Evolutionary conservation across 2,888 invertebrate genomes (phyloP).

Genomic region (Horisme vitalbata): DNA sequence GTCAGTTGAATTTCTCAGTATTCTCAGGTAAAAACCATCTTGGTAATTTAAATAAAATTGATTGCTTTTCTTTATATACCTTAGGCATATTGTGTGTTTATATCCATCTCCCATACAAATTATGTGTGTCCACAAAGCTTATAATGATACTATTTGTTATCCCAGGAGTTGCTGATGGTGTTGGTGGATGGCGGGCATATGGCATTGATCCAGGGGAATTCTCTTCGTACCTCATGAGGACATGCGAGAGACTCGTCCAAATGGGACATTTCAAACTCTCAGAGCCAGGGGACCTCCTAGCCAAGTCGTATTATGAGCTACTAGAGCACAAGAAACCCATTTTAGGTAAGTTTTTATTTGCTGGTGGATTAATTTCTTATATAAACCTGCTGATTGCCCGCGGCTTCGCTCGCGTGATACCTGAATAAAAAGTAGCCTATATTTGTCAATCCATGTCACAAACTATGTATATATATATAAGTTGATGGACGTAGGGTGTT

Average conservation of each 20-base stretch:
- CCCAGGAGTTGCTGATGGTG: constrained; percentile 99
- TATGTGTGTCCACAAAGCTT: too few relatives aligned
- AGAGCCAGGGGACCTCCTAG: constrained; percentile 94
- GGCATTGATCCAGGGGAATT: constrained; percentile 99
- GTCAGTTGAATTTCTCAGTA: background rate
- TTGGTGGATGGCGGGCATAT: constrained; percentile 98
- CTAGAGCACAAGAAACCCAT: constrained; percentile 95
- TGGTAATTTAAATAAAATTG: too few relatives aligned
- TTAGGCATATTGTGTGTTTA: too few relatives aligned
- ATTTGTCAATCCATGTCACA: too few relatives aligned
- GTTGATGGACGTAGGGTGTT: too few relatives aligned
- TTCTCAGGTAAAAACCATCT: background rate
- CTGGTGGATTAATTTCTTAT: too few relatives aligned
- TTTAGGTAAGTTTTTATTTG: constrained; percentile 84
- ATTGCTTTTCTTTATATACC: too few relatives aligned
- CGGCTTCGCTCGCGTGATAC: too few relatives aligned
- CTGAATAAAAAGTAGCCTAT: too few relatives aligned
- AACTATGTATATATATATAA: too few relatives aligned
- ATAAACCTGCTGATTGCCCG: too few relatives aligned
- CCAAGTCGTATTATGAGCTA: constrained; percentile 95
- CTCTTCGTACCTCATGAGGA: constrained; percentile 96
- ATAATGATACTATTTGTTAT: background rate
- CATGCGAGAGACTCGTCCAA: constrained; percentile 95
- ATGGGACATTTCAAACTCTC: constrained; percentile 94
- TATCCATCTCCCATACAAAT: too few relatives aligned